Evolutionary conservation across 2,888 invertebrate genomes (phyloP).

Genomic region (Brachypterus glaber): DNA sequence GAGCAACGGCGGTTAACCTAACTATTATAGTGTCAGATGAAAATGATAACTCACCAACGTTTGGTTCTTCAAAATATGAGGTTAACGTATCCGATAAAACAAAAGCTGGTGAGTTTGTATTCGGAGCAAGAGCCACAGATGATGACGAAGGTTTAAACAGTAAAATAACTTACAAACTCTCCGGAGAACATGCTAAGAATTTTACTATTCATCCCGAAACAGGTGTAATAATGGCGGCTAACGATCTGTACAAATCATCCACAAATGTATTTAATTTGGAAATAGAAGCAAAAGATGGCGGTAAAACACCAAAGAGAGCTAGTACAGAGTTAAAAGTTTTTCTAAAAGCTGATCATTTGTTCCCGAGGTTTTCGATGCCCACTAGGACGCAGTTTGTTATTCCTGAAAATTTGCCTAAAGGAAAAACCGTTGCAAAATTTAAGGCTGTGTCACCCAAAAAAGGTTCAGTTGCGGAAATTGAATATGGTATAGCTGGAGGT

Average conservation of each 20-base stretch:
- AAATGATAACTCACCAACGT: slow-evolving; percentile 77
- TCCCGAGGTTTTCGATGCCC: slow-evolving; percentile 67
- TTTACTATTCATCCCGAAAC: slow-evolving; percentile 72
- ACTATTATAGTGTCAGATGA: slow-evolving; percentile 71
- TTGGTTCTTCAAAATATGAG: slow-evolving; percentile 64
- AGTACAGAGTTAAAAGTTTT: slow-evolving; percentile 68
- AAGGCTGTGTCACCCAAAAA: slow-evolving; percentile 73
- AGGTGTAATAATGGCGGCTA: slow-evolving; percentile 76
- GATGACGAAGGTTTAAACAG: slow-evolving; percentile 75
- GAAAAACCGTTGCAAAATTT: slow-evolving; percentile 65
- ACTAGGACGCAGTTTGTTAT: slow-evolving; percentile 65
- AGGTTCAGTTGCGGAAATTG: slow-evolving; percentile 57
- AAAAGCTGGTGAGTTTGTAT: slow-evolving; percentile 73
- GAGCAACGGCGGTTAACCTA: slow-evolving; percentile 73
- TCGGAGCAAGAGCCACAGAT: slow-evolving; percentile 81
- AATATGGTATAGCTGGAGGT: slow-evolving; percentile 89
- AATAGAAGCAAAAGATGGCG: slow-evolving; percentile 75
- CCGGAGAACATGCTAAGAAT: slow-evolving; percentile 65
- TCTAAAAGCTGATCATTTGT: slow-evolving; percentile 64
- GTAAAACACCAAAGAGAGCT: slow-evolving; percentile 56
- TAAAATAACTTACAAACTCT: slow-evolving; percentile 66
- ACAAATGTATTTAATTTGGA: slow-evolving; percentile 58
- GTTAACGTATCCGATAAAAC: slow-evolving; percentile 78
- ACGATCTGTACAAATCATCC: slow-evolving; percentile 52
- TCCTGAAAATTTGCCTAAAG: slow-evolving; percentile 70